Conservation (phyloP, 2,797 vertebrate genomes). For the Phalloptychus januarius region DNA sequence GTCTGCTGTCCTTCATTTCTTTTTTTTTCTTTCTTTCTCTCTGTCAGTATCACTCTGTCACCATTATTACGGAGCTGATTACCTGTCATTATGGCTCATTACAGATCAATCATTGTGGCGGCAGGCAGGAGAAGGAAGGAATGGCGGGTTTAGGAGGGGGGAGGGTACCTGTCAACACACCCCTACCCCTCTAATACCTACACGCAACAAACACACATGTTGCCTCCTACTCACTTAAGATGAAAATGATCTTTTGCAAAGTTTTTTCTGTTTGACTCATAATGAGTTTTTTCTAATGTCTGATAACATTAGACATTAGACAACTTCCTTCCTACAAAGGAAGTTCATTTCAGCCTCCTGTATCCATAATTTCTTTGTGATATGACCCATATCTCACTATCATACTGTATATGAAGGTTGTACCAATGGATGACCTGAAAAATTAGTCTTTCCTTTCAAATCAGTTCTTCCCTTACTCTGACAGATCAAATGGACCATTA, state of each 20-base stretch:
- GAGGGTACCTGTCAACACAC: constrained; percentile 66
- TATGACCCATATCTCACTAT: neutral
- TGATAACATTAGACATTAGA: too few species aligned
- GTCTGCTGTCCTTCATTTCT: constrained; percentile 13
- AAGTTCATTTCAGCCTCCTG: neutral
- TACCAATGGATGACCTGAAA: too few species aligned
- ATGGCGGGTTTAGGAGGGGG: constrained; percentile 23
- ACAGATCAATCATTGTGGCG: constrained; percentile 75
- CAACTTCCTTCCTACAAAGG: neutral
- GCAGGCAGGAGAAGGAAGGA: constrained; percentile 56
- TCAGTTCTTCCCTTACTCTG: neutral
- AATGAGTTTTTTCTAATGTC: neutral
- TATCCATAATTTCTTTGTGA: neutral
- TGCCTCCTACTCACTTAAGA: neutral
- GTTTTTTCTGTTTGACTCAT: neutral
- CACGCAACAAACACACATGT: constrained; percentile 5
- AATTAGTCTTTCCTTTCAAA: neutral
- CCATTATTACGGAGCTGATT: constrained; percentile 79
- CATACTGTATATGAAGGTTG: neutral
- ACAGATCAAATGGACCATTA: neutral
- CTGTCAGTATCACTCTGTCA: constrained; percentile 68
- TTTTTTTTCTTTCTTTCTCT: constrained; percentile 35
- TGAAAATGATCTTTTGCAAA: neutral
- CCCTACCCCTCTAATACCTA: constrained; percentile 1
- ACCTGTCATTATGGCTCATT: constrained; percentile 81